Conservation (phyloP, 2,113 vertebrate species). For the Electrona antarctica region DNA sequence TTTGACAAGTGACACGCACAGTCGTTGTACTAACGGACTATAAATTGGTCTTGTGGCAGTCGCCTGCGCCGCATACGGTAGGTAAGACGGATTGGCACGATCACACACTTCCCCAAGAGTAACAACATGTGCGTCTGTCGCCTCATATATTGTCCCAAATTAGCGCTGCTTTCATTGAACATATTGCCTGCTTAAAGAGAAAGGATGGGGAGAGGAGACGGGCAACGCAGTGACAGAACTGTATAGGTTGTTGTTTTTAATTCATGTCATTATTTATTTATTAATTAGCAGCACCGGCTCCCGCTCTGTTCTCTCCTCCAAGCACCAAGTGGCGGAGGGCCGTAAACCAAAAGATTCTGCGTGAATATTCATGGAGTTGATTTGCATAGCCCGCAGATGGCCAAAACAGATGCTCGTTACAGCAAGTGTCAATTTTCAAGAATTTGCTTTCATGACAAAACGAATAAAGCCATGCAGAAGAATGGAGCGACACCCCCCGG, state of each 20-base stretch:
- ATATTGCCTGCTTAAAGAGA: conserved; percentile 61
- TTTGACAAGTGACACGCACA: too few relatives aligned
- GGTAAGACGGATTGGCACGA: conserved; percentile 37
- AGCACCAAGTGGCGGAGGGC: conserved; percentile 65
- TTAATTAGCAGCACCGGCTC: conserved; percentile 10
- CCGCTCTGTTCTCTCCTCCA: conserved; percentile 57
- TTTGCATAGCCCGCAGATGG: conserved; percentile 81
- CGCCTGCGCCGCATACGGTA: background rate
- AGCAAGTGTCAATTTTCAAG: conserved; percentile 73
- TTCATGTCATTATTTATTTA: conserved; percentile 43
- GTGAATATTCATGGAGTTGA: conserved; percentile 81
- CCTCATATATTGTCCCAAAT: conserved; percentile 73
- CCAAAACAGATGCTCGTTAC: conserved; percentile 76
- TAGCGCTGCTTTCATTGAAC: conserved; percentile 72
- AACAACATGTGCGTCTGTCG: conserved; percentile 39
- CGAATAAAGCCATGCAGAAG: conserved; percentile 78
- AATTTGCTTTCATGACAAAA: conserved; percentile 81
- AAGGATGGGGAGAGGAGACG: conserved; percentile 46
- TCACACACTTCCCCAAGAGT: conserved; percentile 46
- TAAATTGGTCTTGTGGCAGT: too few relatives aligned
- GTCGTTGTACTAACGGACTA: too few relatives aligned
- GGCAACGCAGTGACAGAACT: conserved; percentile 16
- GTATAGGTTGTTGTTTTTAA: too few relatives aligned
- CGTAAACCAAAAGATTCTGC: conserved; percentile 59
- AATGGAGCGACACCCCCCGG: conserved; percentile 68